Evolutionary conservation across 1,140 invertebrate genomes (phyloP).

Genomic region (Philopotamus ludificatus): DNA sequence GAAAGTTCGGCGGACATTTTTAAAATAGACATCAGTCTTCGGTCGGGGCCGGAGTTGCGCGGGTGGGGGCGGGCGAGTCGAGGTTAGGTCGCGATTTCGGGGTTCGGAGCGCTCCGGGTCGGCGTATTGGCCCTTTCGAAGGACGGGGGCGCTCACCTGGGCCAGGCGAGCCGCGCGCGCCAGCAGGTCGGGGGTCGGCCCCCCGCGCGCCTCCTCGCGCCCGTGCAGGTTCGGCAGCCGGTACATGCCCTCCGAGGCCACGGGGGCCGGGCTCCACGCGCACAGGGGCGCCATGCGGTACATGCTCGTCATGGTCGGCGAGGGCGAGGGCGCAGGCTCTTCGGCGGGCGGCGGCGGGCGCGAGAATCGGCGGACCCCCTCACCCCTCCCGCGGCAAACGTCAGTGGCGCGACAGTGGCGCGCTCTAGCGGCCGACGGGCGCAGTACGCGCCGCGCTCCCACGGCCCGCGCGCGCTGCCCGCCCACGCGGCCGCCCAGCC

Average conservation of each 20-base stretch:
- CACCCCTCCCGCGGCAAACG: background rate
- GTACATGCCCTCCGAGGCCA: background rate
- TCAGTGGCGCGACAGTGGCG: background rate
- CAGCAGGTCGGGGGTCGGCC: background rate
- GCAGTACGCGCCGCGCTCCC: background rate
- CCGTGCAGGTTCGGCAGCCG: conserved; percentile 2
- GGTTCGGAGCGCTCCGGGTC: background rate
- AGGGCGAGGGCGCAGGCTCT: background rate
- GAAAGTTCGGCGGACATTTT: conserved; percentile 15
- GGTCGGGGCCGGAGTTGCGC: background rate
- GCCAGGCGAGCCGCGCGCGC: background rate
- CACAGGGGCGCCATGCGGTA: background rate
- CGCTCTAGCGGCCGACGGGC: background rate
- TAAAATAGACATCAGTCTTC: background rate
- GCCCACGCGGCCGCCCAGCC: background rate
- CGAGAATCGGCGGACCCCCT: background rate
- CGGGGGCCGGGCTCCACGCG: background rate
- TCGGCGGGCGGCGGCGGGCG: background rate
- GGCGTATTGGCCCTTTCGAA: background rate
- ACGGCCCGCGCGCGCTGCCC: background rate
- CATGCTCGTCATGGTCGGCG: conserved; percentile 9
- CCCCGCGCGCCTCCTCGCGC: background rate
- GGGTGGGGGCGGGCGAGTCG: background rate
- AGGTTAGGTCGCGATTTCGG: background rate
- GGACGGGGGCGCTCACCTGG: background rate